These are phyloP conservation scores for Labroides dimidiatus DNA, from an alignment of 2,797 vertebrate genomes.

Conservation along the genomic window DNA sequence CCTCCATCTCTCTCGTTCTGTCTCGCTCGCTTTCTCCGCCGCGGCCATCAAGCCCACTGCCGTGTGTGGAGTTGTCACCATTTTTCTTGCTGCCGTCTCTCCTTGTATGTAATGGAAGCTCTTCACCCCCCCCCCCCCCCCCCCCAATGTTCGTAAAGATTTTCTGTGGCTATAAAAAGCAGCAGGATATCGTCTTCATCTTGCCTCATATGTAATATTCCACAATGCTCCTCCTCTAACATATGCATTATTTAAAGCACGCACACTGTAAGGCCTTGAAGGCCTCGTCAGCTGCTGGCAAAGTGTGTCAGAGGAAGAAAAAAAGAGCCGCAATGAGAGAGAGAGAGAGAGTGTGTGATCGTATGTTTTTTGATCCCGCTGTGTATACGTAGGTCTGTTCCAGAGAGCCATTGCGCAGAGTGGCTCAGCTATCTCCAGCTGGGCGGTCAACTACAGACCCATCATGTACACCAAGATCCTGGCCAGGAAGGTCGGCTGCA, in stretches of 20 bases:
- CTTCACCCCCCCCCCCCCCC: slow-evolving; percentile 41
- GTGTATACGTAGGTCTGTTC: slow-evolving; percentile 86
- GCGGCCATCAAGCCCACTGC: slow-evolving; percentile 36
- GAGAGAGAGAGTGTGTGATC: slow-evolving; percentile 38
- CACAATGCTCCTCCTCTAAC: slow-evolving; percentile 59
- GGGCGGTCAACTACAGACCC: slow-evolving; percentile 95
- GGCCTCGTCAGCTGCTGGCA: slow-evolving; percentile 54
- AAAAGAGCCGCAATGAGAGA: slow-evolving; percentile 31
- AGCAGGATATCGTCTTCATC: slow-evolving; percentile 46
- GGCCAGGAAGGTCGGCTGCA: slow-evolving; percentile 94
- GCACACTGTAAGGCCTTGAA: slow-evolving; percentile 59
- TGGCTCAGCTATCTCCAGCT: slow-evolving; percentile 95
- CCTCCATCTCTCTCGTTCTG: slow-evolving; percentile 34
- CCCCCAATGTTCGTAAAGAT: slow-evolving; percentile 54
- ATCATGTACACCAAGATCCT: slow-evolving; percentile 92
- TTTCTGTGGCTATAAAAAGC: slow-evolving; percentile 46
- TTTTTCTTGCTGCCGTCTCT: slow-evolving; percentile 48
- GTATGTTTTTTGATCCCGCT: slow-evolving; percentile 33
- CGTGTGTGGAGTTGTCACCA: slow-evolving; percentile 28
- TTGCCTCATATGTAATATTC: slow-evolving; percentile 51
- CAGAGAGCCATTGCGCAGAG: slow-evolving; percentile 96
- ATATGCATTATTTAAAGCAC: slow-evolving; percentile 75
- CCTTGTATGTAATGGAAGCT: slow-evolving; percentile 37
- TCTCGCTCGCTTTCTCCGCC: slow-evolving; percentile 35
- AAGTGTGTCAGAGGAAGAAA: slow-evolving; percentile 59